Evolutionary conservation across 2,113 vertebrate species (phyloP), one percentile per base, ranked within the genome.

Genomic region (Protobothrops mucrosquamatus): DNA sequence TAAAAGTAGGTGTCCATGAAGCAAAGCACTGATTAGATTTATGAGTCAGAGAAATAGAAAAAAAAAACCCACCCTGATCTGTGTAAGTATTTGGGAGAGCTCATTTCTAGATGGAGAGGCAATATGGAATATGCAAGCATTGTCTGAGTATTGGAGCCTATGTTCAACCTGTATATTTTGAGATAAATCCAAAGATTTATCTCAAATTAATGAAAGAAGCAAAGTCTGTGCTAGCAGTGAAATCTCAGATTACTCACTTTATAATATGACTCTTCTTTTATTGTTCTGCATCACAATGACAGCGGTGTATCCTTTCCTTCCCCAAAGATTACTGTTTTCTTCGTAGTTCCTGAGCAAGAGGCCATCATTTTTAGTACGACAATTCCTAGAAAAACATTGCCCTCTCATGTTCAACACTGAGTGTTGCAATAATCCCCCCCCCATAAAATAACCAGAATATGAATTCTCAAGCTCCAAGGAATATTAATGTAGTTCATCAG

Each of bases 331-430:
- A 29, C 88, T 23, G 39, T 43, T 91, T 74, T 85, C 26, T 10
- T 55, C 9, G 20, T 12, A 54, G 11, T 81, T 91, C 51, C 51
- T 90, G n/a, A 81, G 90, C 11, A 88, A 88, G 26, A 18, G 15
- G 89, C 0, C 2, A 0, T n/a, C 5, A 11, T 0, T 6, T 0
- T 92, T 0, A 1, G 7, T 69, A 43, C 18, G 0, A 6, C 57
- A 92, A 93, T 96, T 97, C 39, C 69, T 93, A 94, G 92, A 94
- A 93, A 94, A 95, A 96, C 1, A 94, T 1, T 90, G 88, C 97
- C 96, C 97, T 96, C 97, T 97, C 20, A 95, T 90, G 97, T 93
- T 57, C 69, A 34, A 46, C 48, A 2, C 3, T 1, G 90, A 20
- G 88, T 22, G 0, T 0, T 91, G 54, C 95, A 96, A 39, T 55